Percentiles rank a stretch among this genome's conserved stretches.
phyloP scores from a whole-genome alignment of 2,797 vertebrate genomes.

The Gambusia yucatana region DNA sequence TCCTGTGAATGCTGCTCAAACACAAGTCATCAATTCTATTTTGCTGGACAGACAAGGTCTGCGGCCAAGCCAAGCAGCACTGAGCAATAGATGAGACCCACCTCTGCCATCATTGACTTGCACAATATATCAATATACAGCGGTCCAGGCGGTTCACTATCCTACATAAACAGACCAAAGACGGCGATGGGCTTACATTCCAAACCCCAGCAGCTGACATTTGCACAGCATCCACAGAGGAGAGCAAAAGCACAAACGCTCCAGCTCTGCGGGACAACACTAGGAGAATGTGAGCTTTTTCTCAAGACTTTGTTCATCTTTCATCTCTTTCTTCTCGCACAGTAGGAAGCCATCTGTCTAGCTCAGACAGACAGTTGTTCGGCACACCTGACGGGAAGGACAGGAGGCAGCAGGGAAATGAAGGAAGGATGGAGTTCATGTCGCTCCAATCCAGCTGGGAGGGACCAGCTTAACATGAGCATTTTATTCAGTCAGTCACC shows the following conservation, averaged over 20 bases:
- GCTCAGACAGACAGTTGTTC: conserved; percentile 57
- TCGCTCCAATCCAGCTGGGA: conserved; percentile 41
- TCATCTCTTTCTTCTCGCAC: conserved; percentile 50
- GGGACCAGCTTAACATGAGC: conserved; percentile 52
- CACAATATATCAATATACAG: conserved; percentile 58
- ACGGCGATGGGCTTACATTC: conserved; percentile 52
- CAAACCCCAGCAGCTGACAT: conserved; percentile 69
- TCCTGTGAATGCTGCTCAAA: conserved; percentile 14
- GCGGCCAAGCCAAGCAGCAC: conserved; percentile 18
- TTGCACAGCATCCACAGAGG: conserved; percentile 59
- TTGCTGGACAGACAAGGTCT: conserved; percentile 10
- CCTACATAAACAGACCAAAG: conserved; percentile 54
- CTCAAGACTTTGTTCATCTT: conserved; percentile 61
- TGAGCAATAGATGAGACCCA: conserved; percentile 42
- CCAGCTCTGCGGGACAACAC: conserved; percentile 46
- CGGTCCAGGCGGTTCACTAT: conserved; percentile 20
- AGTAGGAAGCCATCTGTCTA: conserved; percentile 54
- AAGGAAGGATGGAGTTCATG: conserved; percentile 56
- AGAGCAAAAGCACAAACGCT: conserved; percentile 56
- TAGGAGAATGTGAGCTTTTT: conserved; percentile 43
- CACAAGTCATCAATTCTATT: conserved; percentile 13
- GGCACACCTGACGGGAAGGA: conserved; percentile 62
- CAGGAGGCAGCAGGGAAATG: conserved; percentile 45
- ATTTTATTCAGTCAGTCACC: conserved; percentile 64
- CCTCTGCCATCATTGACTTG: conserved; percentile 41